phyloP scores from a whole-genome alignment of 1,140 invertebrate genomes.

The Pygmarrhopalites habei region DNA sequence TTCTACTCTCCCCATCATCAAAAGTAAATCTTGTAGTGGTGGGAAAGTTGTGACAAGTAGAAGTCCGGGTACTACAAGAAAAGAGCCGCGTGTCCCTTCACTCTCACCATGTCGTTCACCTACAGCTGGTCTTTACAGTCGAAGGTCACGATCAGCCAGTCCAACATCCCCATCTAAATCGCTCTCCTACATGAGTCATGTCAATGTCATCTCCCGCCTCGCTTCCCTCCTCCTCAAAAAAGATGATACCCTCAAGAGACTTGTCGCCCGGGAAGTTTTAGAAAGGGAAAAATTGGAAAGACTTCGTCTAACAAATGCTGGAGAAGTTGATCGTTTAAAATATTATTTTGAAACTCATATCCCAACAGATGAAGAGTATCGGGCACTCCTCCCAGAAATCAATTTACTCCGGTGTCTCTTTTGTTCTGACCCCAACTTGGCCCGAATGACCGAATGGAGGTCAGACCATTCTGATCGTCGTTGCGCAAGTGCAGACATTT shows the following conservation, averaged over 20 bases:
- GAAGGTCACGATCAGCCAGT: slow-evolving; percentile 26
- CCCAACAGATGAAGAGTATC: slow-evolving; percentile 8
- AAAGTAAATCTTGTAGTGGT: neutral
- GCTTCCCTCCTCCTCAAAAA: slow-evolving; percentile 54
- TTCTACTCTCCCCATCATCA: neutral
- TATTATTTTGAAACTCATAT: slow-evolving; percentile 30
- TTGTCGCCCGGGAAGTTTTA: slow-evolving; percentile 25
- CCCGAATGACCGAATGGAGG: slow-evolving; percentile 23
- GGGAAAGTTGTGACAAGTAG: neutral
- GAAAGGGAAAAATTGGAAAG: slow-evolving; percentile 33
- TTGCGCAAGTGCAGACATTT: slow-evolving; percentile 58
- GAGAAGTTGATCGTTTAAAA: slow-evolving; percentile 36
- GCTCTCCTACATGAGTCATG: slow-evolving; percentile 73
- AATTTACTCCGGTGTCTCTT: slow-evolving; percentile 33
- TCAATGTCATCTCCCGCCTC: slow-evolving; percentile 77
- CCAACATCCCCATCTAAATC: slow-evolving; percentile 10
- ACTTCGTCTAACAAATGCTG: slow-evolving; percentile 20
- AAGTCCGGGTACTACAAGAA: neutral
- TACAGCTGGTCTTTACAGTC: neutral
- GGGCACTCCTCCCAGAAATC: slow-evolving; percentile 20
- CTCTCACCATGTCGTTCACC: neutral
- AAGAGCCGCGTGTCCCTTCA: neutral
- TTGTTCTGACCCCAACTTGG: slow-evolving; percentile 36
- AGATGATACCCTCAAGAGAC: slow-evolving; percentile 28
- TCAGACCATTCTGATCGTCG: slow-evolving; percentile 42